Conservation (phyloP, 2,113 vertebrate genomes). For the Uropsilus gracilis region DNA sequence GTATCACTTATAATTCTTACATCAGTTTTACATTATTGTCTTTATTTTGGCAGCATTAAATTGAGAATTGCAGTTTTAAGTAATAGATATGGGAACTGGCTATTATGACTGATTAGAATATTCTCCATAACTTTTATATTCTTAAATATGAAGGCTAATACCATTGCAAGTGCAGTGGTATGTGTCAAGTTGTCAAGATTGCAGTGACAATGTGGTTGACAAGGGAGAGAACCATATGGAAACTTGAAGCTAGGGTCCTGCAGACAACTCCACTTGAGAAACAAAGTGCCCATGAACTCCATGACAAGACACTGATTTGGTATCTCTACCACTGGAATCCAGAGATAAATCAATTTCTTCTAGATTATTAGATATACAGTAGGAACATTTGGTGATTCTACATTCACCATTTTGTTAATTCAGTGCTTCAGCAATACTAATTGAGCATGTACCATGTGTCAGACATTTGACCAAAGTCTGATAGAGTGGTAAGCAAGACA, state of each 20-base stretch:
- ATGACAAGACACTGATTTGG: not conserved
- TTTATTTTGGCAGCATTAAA: not conserved
- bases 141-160: not conserved
- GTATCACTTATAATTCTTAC: not conserved
- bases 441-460: rapidly evolving
- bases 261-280: not conserved
- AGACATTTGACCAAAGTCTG: not conserved
- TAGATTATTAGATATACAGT: not conserved
- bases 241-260: not conserved
- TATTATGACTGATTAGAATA: not conserved
- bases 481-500: not conserved
- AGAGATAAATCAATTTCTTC: not conserved
- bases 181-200: not conserved
- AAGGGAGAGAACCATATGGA: not conserved
- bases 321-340: not conserved
- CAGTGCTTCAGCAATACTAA: not conserved
- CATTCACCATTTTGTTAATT: not conserved
- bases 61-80: not conserved
- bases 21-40: constrained; percentile 18
- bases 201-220: not conserved
- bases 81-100: not conserved
- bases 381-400: not conserved
- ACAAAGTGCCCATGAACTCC: not conserved
- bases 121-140: not conserved
- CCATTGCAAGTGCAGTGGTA: too few relatives aligned